Base-by-base conservation (phyloP, 1,140 invertebrate species). In the Rhizoglyphus robini region DNA sequence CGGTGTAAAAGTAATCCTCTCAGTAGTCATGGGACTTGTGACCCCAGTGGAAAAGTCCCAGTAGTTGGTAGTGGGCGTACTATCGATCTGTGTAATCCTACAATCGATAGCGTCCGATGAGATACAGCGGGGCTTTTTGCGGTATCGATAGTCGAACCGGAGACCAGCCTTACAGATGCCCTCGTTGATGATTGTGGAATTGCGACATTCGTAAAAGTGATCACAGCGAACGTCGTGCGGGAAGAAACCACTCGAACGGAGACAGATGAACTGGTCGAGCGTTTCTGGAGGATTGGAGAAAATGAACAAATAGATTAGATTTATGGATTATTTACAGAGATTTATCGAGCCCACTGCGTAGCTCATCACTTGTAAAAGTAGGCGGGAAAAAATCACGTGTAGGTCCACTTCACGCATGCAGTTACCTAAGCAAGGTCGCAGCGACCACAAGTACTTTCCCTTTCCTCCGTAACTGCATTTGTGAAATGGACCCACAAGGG, bases 141-240 rank as follows among this genome's bases (percentile, higher is more conserved):
- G 63, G 49, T 80, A 27, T 81, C 60, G 82, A 69, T 86, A 85
- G 69, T 85, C 82, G 75, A 90, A 90, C 3, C 89, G 83, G 23
- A 89, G 78, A 0, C 88, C 88, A 70, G 89, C 88, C 2, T 86
- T 86, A 74, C 88, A 90, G 4, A 88, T 75, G 68, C 81, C 83
- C 68, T 85, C 80, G 71, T 85, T 84, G 8, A 83, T 70, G 63
- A 84, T 80, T 2, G 67, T 67, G 0, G 87, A 82, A 74, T 85
- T 82, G 58, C 78, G 75, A 76, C 87, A 90, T 70, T 81, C 80
- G 73, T 87, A 88, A 74, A 88, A 89, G 38, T 87, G 80, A 76
- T 90, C 88, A 74, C 88, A 90, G 74, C 89, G 86, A 69, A 82
- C 79, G 1, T 78, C 78, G 74, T 89, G 86, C 1, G 86, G 79